Base-by-base conservation (phyloP, 2,113 vertebrate species). In the Raja brachyura region DNA sequence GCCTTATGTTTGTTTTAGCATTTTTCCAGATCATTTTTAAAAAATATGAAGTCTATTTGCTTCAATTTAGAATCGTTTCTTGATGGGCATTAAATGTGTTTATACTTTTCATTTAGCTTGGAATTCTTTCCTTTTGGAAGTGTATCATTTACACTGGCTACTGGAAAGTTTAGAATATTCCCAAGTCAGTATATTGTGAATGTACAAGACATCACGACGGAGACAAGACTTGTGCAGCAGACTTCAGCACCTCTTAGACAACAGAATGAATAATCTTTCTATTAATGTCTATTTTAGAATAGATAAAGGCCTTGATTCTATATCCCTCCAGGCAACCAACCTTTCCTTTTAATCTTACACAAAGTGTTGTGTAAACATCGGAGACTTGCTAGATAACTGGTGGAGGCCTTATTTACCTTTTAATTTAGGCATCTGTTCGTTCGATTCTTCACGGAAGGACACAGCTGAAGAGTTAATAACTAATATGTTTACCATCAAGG, bases 281-380 rank as follows among this genome's bases (percentile, higher is more conserved):
- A 73, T 74, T 73, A 13, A 54, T 20, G 18, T 74, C 66, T 48
- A 73, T 92, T 92, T 31, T 13, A 31, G 39, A 88, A 92, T 73
- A 22, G 39, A 48, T 48, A 48, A 22, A 25, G 9, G 20, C 18
- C 20, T n/a, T 61, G 20, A 73, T 92, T 63, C 90, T 73, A 39
- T 10, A 48, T 48, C 22, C 66, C 68, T 54, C 68, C n/a, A 73
- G 88, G 39, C 66, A 92, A 92, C 70, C 70, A 28, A 54, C 54
- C 90, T 68, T 54, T 10, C 68, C 68, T 73, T 63, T 73, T 92
- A 92, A 54, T 92, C 68, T 73, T 33, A 4, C 9, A 25, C 33
- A 28, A 92, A 28, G 68, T 74, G 22, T 33, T 54, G 90, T 73
- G 66, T 74, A 92, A 92, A 92, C 90, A 92, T 92, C 39, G 18